phyloP scores from a whole-genome alignment of 2,113 vertebrate species.

The Pelvicachromis taeniatus region DNA sequence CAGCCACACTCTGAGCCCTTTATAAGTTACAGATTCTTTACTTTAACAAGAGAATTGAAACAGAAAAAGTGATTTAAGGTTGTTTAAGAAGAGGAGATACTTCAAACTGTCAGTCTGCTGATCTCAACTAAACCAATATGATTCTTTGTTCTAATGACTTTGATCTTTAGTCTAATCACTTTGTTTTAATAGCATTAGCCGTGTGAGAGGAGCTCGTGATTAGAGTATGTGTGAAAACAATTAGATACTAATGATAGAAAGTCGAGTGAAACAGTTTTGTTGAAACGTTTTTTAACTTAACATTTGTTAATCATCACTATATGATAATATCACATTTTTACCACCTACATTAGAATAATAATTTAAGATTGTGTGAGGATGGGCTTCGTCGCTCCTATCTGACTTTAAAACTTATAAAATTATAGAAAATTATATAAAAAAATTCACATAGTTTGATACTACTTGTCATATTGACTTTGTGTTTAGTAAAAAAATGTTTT shows the following conservation, averaged over 20 bases:
- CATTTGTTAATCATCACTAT: background rate
- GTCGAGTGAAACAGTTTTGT: background rate
- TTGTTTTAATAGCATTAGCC: background rate
- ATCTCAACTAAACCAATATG: background rate
- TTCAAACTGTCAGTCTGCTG: background rate
- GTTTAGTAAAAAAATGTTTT: no score
- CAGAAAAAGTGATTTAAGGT: background rate
- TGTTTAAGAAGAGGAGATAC: background rate
- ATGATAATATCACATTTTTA: background rate
- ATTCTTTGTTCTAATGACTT: background rate
- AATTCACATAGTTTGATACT: background rate
- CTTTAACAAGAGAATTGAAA: background rate
- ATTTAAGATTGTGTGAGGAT: background rate
- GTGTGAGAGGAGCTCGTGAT: background rate
- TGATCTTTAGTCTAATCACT: background rate
- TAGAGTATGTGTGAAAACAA: background rate
- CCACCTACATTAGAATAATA: background rate
- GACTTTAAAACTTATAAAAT: background rate
- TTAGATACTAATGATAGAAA: background rate
- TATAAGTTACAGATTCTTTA: slow-evolving; percentile 25
- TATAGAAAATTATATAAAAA: background rate
- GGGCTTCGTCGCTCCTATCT: background rate
- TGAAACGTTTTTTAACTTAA: background rate
- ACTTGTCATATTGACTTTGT: background rate
- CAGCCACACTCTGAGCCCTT: background rate